A percentile compares a stretch with the other conserved stretches of the same genome.
Evolutionary conservation across 1,140 invertebrate species (phyloP).

Genomic region (Leptinotarsa texana): DNA sequence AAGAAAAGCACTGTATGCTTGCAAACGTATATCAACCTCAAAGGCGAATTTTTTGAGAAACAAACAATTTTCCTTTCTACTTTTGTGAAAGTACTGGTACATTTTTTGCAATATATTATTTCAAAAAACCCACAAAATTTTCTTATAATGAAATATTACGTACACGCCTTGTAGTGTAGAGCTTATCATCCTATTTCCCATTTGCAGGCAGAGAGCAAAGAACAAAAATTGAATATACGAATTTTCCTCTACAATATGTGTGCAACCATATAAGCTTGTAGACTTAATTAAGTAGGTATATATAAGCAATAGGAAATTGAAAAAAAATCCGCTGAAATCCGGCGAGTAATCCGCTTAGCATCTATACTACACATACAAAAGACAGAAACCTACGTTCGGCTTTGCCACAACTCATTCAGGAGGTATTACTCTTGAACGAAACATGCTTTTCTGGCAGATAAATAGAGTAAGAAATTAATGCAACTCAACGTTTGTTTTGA

Average conservation of each 20-base stretch:
- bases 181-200: not conserved
- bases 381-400: conserved; percentile 17
- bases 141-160: too few species aligned
- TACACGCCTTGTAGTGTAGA: too few species aligned
- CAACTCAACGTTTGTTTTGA: too few species aligned
- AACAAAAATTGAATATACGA: conserved; percentile 11
- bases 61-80: too few species aligned
- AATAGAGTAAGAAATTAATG: too few species aligned
- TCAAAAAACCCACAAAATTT: too few species aligned
- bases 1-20: too few species aligned
- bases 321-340: conserved; percentile 16
- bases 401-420: conserved; percentile 13
- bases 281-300: conserved; percentile 25
- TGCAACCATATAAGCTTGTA: conserved; percentile 20
- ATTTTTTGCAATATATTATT: too few species aligned
- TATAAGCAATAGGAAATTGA: conserved; percentile 24
- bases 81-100: too few species aligned
- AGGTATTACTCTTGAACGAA: not conserved
- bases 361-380: conserved; percentile 23
- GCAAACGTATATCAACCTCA: too few species aligned
- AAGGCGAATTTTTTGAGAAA: too few species aligned
- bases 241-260: not conserved
- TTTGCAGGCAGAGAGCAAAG: not conserved
- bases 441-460: not conserved
- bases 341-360: conserved; percentile 16